Conservation (phyloP, 2,797 vertebrate species). For the Masticophis lateralis region DNA sequence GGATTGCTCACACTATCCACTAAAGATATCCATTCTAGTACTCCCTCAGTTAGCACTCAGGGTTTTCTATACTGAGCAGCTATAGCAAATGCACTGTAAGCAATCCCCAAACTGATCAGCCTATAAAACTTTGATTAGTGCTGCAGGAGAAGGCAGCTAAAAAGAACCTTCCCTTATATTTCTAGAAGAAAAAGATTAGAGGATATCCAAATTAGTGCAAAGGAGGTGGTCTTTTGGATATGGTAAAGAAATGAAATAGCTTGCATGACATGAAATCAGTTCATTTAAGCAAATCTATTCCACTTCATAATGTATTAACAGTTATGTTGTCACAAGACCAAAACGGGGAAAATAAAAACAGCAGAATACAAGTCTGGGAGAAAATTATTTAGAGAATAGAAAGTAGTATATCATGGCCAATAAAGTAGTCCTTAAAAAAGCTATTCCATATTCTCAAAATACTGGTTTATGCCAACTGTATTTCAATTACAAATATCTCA, state of each 20-base stretch:
- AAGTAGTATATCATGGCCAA: neutral
- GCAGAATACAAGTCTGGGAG: neutral
- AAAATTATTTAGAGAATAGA: neutral
- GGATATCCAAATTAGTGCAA: neutral
- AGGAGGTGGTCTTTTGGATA: neutral
- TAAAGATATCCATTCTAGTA: neutral
- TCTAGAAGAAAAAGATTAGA: neutral
- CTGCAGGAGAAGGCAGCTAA: neutral
- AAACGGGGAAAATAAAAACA: neutral
- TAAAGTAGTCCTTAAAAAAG: neutral
- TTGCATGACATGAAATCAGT: neutral
- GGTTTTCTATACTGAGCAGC: neutral
- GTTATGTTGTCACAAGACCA: neutral
- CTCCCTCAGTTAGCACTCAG: neutral
- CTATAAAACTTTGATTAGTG: neutral
- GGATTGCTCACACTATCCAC: neutral
- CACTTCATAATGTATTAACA: neutral
- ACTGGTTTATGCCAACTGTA: neutral
- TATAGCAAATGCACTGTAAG: neutral
- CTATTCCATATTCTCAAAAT: neutral
- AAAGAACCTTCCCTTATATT: neutral
- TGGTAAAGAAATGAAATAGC: neutral
- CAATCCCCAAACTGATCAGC: neutral
- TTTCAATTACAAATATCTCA: neutral
- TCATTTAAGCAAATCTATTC: neutral